These are phyloP conservation scores for Sylvia borin DNA, from an alignment of 2,797 vertebrate genomes.

Conservation along the genomic window DNA sequence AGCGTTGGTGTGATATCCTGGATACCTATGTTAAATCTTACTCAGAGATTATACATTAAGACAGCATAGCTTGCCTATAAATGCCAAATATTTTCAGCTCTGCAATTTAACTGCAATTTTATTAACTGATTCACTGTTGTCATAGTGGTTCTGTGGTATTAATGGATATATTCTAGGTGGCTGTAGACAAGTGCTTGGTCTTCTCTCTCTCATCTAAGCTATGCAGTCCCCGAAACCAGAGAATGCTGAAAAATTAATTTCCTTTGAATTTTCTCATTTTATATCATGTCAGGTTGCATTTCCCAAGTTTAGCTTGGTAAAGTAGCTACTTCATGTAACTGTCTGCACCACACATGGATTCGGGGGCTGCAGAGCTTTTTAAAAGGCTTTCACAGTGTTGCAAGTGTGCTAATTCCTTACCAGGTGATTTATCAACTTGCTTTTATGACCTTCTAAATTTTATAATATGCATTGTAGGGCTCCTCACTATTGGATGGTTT, in stretches of 20 bases:
- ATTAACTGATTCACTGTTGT: not conserved
- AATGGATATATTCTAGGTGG: not conserved
- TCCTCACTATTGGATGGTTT: not conserved
- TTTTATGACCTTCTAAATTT: not conserved
- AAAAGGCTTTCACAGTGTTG: not conserved
- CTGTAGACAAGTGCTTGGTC: not conserved
- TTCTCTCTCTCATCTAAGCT: not conserved
- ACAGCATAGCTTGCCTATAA: not conserved
- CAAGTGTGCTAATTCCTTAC: not conserved
- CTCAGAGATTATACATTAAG: slow-evolving; percentile 23
- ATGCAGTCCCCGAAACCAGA: not conserved
- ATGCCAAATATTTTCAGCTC: slow-evolving; percentile 48
- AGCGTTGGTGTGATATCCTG: slow-evolving; percentile 56
- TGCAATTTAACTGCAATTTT: not conserved
- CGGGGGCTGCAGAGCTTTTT: not conserved
- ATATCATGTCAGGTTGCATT: not conserved
- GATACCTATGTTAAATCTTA: slow-evolving; percentile 34
- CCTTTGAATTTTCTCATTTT: not conserved
- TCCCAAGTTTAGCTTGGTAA: not conserved
- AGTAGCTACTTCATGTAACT: not conserved
- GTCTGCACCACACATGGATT: not conserved
- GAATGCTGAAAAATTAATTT: not conserved
- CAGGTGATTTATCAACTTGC: not conserved
- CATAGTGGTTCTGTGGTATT: not conserved
- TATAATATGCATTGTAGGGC: not conserved